Evolutionary conservation across 2,797 vertebrate genomes (phyloP).

Genomic region (Mus caroli): DNA sequence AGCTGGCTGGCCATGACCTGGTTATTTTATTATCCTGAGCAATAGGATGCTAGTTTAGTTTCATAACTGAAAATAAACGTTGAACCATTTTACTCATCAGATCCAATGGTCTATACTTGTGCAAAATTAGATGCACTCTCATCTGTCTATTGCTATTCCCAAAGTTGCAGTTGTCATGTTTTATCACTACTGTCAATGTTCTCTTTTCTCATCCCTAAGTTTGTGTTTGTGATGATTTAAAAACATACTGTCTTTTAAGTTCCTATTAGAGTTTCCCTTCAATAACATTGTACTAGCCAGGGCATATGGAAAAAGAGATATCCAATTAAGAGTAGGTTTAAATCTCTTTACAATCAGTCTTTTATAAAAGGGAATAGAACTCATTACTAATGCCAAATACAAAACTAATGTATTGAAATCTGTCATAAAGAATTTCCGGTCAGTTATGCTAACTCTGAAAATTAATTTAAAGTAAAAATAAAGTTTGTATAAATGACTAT

Average conservation of each 20-base stretch:
- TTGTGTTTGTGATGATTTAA: background rate
- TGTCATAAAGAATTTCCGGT: slow-evolving; percentile 52
- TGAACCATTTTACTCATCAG: background rate
- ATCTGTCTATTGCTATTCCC: background rate
- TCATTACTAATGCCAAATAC: background rate
- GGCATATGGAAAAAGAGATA: background rate
- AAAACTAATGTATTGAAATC: slow-evolving; percentile 1
- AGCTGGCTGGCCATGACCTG: background rate
- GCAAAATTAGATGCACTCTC: background rate
- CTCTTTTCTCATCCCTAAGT: background rate
- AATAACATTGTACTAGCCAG: background rate
- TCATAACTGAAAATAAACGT: background rate
- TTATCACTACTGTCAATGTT: slow-evolving; percentile 30
- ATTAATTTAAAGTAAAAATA: background rate
- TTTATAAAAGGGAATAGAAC: slow-evolving; percentile 36
- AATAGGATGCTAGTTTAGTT: background rate
- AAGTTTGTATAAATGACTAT: background rate
- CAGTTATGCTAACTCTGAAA: background rate
- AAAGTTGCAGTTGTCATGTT: background rate
- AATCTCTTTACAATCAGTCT: background rate
- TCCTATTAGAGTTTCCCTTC: background rate
- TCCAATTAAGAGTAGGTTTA: slow-evolving; percentile 10
- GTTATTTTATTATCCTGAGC: background rate
- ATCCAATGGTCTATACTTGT: background rate
- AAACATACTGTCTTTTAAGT: background rate